Evolutionary conservation across 2,888 invertebrate genomes (phyloP).

Genomic region (Rhaphigaster nebulosa): DNA sequence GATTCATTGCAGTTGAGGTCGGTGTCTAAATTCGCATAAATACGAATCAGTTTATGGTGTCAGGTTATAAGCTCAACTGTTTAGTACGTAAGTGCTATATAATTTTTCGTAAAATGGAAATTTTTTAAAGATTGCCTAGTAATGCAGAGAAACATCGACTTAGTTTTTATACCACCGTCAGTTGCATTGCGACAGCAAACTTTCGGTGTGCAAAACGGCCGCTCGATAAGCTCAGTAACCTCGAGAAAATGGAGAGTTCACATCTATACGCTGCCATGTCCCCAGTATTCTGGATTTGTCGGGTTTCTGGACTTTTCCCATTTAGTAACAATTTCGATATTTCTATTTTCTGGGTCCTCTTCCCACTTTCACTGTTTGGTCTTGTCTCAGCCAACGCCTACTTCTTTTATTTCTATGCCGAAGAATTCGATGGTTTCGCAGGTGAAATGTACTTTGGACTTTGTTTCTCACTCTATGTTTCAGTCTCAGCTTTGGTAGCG

Average conservation of each 20-base stretch:
- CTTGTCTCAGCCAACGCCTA: neutral
- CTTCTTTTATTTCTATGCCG: slow-evolving; percentile 27
- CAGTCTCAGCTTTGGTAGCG: neutral
- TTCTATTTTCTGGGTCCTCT: slow-evolving; percentile 14
- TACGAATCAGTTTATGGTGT: too few species aligned
- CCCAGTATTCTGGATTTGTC: slow-evolving; percentile 11
- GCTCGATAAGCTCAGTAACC: neutral
- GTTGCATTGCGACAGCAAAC: neutral
- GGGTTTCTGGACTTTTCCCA: slow-evolving; percentile 17
- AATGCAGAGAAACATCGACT: neutral
- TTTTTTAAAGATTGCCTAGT: neutral
- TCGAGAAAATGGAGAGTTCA: slow-evolving; percentile 13
- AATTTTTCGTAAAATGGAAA: too few species aligned
- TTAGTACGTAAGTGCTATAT: too few species aligned
- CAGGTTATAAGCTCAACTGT: too few species aligned
- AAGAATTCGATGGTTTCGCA: slow-evolving; percentile 12
- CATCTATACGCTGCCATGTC: neutral
- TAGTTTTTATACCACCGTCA: neutral
- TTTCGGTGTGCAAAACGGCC: neutral
- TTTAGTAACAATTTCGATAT: slow-evolving; percentile 11
- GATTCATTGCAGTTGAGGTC: too few species aligned
- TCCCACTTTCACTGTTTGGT: neutral
- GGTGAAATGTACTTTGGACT: slow-evolving; percentile 6
- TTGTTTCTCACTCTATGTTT: neutral
- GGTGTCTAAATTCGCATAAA: too few species aligned